Evolutionary conservation across 2,888 invertebrate genomes (phyloP), one percentile per base, ranked within the genome.

Genomic region (Harpagoxenus sublaevis): DNA sequence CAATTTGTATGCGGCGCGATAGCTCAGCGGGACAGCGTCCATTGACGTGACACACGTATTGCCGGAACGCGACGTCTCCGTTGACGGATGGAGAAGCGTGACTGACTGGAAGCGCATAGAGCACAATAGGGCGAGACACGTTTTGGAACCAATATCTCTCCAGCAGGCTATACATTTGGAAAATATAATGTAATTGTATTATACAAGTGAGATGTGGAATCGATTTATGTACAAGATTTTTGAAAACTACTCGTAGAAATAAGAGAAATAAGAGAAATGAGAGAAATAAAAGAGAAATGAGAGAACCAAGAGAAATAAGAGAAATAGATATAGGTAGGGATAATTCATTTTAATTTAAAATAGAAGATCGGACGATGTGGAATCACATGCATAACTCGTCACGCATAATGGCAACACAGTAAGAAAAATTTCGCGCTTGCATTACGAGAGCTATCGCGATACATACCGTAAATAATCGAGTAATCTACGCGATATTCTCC

Each of bases 1-100:
- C 88, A 88, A 89, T 89, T 89, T 89, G 89, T 88, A 88, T 75
- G 85, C 88, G 77, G 60, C 77, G 84, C 86, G 66, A 57, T 86
- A 83, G 84, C 88, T 15, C 89, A 85, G 90, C 89, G 87, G 89
- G 89, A 5, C 60, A 70, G 81, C 28, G 60, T 73, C 88, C 90
- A 90, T 89, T 87, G 87, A 89, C 89, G 88, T 88, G 79, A 81
- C 79, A 77, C 18, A 63, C 51, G 77, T 57, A 31, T n/a, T 45
- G 65, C 53, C 12, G 63, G 55, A 53, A 28, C 78, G 68, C 65
- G 87, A 86, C 73, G 57, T 55, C 51, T 83, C 42, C 68, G 66
- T 60, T 75, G 87, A 83, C 74, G 65, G 53, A 66, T 55, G 60
- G 53, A 55, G 73, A 88, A 74, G 35, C 45, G 42, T 68, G 60